Conservation (phyloP, 1,140 invertebrate genomes). For the Ridgeia piscesae region DNA sequence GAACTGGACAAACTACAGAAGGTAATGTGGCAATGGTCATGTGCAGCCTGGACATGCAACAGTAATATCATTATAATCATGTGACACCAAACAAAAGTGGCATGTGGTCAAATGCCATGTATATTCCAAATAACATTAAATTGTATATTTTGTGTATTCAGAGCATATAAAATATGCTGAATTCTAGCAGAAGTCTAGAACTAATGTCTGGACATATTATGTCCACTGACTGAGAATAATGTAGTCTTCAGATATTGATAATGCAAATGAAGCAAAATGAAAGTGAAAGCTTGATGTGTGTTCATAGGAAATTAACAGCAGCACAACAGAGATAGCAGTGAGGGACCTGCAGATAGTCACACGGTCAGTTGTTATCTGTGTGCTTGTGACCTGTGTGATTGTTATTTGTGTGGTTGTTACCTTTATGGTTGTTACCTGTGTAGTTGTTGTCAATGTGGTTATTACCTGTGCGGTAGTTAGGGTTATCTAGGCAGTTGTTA, state of each 20-base stretch:
- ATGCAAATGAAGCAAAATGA: not conserved
- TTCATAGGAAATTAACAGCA: conserved; percentile 12
- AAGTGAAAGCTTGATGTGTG: not conserved
- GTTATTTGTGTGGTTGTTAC: too few relatives aligned
- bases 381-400: too few relatives aligned
- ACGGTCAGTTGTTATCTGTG: not conserved
- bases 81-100: not conserved
- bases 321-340: not conserved
- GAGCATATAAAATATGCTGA: not conserved
- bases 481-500: too few relatives aligned
- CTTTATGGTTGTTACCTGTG: too few relatives aligned
- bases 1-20: conserved; percentile 21
- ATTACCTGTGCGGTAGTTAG: too few relatives aligned
- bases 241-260: not conserved
- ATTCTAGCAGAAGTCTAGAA: not conserved
- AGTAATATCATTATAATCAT: too few relatives aligned
- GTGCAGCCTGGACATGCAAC: not conserved
- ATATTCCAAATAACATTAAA: conserved; percentile 7
- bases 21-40: not conserved
- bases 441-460: too few relatives aligned
- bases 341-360: conserved; percentile 4
- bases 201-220: not conserved
- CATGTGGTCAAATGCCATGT: not conserved
- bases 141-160: not conserved
- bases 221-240: too few relatives aligned